Evolutionary conservation across 2,113 vertebrate genomes (phyloP), one percentile per base, ranked within the genome.

Genomic region (Ifrita kowaldi): DNA sequence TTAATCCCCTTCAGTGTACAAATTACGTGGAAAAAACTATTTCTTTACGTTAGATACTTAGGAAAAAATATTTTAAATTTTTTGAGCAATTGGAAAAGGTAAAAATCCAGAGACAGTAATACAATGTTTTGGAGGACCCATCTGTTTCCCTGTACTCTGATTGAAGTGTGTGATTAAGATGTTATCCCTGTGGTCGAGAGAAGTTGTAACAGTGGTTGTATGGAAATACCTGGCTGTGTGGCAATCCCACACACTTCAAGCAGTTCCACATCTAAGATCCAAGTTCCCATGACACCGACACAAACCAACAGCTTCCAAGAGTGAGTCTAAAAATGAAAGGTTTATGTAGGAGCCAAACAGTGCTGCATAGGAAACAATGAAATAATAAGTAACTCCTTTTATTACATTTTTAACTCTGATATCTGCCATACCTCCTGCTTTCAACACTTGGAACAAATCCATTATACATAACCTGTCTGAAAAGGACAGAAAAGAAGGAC

Each of bases 61-160:
- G 46, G 28, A 55, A 95, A 53, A 76, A 90, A 84, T 73, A 81
- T 77, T 93, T 89, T 32, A 55, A 90, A 90, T 91, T 94, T 90
- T 46, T 63, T 62, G 44, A 77, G 42, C 17, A 57, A 92, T 90
- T 96, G 71, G 24, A 67, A 97, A 92, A 69, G 59, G 62, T 26
- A 84, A 90, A 95, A 96, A 89, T 79, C 85, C 74, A 88, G 94
- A 94, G 52, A 79, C 50, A 96, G 90, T 76, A 91, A 84, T 88
- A 79, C 49, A 57, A 71, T 56, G 6, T 57, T 95, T 88, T 77
- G 57, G 75, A 88, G 83, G 92, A 83, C 71, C 68, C 70, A 85
- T 96, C 71, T 97, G 92, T 95, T 97, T 96, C 87, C 63, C 75
- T 95, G 64, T 78, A 35, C 67, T 84, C 65, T 92, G 87, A 93